A percentile compares a stretch with the other conserved stretches of the same genome.
phyloP scores from a whole-genome alignment of 2,113 vertebrate genomes.

The Mobula birostris region DNA sequence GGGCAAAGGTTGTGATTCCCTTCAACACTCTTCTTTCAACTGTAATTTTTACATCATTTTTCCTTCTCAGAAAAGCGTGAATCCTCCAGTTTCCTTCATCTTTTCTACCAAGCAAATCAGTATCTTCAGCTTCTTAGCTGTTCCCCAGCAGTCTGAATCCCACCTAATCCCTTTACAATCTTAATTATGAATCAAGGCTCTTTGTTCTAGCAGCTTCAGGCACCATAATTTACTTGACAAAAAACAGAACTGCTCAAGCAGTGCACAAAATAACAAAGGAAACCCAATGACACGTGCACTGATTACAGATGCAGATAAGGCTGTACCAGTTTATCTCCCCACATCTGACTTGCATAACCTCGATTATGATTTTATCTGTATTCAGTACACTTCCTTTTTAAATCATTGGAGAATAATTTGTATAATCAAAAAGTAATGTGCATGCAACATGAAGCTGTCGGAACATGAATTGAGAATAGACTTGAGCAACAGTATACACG shows the following conservation, averaged over 20 bases:
- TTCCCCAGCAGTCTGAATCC: slow-evolving; percentile 5
- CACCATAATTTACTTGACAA: slow-evolving; percentile 24
- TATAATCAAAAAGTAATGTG: slow-evolving; percentile 4
- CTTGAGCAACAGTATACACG: neutral
- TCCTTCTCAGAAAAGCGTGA: neutral
- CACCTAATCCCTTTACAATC: slow-evolving; percentile 7
- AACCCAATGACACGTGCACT: neutral
- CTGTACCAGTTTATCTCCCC: neutral
- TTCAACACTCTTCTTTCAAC: neutral
- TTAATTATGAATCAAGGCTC: slow-evolving; percentile 29
- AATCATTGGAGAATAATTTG: slow-evolving; percentile 24
- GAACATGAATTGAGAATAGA: slow-evolving; percentile 20
- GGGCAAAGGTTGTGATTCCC: neutral
- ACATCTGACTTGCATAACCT: neutral
- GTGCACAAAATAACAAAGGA: slow-evolving; percentile 14
- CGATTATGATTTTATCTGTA: neutral
- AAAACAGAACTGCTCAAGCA: slow-evolving; percentile 23
- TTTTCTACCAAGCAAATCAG: neutral
- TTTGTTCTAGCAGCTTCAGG: slow-evolving; percentile 12
- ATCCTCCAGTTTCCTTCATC: neutral
- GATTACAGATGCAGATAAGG: neutral
- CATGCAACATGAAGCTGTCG: slow-evolving; percentile 14
- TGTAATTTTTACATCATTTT: neutral
- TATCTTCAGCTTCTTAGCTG: neutral
- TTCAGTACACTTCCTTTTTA: neutral